A percentile compares a stretch with the other conserved stretches of the same genome.
Evolutionary conservation across 2,888 invertebrate species (phyloP).

Genomic region (Drosophila kambysellisi): DNA sequence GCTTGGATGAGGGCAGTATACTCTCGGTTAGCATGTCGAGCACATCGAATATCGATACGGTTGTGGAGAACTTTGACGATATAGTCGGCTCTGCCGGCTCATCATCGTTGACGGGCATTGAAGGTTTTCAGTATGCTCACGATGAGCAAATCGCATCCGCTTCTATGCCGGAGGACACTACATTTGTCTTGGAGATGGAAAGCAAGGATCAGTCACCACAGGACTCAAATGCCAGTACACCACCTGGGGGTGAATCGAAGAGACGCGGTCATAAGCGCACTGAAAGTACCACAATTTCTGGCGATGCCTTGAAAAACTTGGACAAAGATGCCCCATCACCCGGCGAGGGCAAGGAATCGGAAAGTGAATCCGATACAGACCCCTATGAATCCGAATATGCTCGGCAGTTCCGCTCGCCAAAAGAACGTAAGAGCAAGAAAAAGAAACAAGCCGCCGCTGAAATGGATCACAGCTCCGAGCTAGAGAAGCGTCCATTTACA

Average conservation of each 20-base stretch:
- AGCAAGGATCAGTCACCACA: constrained; percentile 76
- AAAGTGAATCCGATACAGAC: constrained; percentile 86
- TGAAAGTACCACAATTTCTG: constrained; percentile 86
- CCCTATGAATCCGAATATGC: constrained; percentile 86
- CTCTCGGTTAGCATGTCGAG: constrained; percentile 87
- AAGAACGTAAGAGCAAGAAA: constrained; percentile 81
- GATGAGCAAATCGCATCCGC: constrained; percentile 69
- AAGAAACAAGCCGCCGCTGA: constrained; percentile 83
- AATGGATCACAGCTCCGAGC: constrained; percentile 83
- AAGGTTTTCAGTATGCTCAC: constrained; percentile 76
- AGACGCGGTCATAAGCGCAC: constrained; percentile 87
- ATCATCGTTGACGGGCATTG: constrained; percentile 84
- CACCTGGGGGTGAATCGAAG: constrained; percentile 73
- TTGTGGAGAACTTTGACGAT: constrained; percentile 84
- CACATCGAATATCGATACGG: constrained; percentile 86
- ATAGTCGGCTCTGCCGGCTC: constrained; percentile 83
- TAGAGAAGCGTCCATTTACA: constrained; percentile 83
- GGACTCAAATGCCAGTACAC: constrained; percentile 69
- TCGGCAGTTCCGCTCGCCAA: constrained; percentile 84
- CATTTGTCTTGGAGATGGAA: constrained; percentile 77
- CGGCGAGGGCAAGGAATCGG: constrained; percentile 85
- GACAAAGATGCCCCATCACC: constrained; percentile 73
- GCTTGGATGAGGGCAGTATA: constrained; percentile 87
- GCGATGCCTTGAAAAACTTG: constrained; percentile 73
- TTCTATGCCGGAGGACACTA: constrained; percentile 76